phyloP scores from a whole-genome alignment of 2,888 invertebrate species.

The Cylloceria caligata region DNA sequence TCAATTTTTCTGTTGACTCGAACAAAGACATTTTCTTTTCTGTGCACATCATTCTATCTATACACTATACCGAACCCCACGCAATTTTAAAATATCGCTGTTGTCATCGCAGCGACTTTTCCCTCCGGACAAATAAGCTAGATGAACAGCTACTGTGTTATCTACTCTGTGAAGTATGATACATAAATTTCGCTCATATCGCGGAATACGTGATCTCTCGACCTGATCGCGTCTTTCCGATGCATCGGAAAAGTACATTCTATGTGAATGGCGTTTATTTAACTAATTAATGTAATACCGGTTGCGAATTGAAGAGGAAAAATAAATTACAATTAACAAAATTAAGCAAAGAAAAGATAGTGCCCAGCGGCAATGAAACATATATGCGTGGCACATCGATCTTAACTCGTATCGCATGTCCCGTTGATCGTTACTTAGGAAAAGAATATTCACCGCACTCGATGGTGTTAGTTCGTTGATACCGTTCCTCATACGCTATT shows the following conservation, averaged over 20 bases:
- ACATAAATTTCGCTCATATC: background rate
- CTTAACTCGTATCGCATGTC: background rate
- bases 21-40: too few species aligned
- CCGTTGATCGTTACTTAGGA: background rate
- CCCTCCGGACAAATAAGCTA: background rate
- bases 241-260: background rate
- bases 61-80: background rate
- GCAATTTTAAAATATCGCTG: background rate
- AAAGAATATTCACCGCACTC: background rate
- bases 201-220: background rate
- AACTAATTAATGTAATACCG: background rate
- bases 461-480: background rate
- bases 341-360: background rate
- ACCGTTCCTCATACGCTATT: background rate
- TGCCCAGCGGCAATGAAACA: background rate
- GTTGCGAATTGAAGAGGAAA: background rate
- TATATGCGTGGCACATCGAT: constrained; percentile 3
- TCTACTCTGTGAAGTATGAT: background rate
- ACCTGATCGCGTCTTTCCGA: background rate
- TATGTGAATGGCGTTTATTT: background rate
- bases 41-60: background rate
- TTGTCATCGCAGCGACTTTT: background rate
- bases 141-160: background rate
- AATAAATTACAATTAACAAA: too few species aligned
- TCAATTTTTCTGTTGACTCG: background rate